Base-by-base conservation (phyloP, 2,113 vertebrate genomes). In the Chionis minor region DNA sequence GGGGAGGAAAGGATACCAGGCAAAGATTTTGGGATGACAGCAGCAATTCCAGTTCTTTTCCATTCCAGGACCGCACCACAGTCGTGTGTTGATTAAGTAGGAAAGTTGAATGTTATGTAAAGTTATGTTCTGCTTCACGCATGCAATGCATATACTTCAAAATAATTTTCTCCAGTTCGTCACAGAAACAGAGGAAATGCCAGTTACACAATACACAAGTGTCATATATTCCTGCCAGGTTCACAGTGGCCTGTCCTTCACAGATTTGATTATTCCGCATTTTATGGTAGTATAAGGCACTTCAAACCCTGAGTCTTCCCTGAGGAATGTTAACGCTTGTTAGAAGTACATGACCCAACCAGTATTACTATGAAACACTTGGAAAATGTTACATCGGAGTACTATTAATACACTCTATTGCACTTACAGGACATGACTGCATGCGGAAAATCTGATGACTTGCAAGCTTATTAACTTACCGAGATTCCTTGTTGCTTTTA, bases 351-450 rank as follows among this genome's bases (percentile, higher is more conserved):
- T 65, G 88, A 92, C 81, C 96, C 90, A 96, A 73, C 84, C 45
- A 61, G 78, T 23, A 63, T 47, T 87, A 90, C 71, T 90, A 67
- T 62, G 92, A 96, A 98, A 96, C 95, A 73, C 81, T 91, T 96
- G 95, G 92, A 83, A 96, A 97, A 94, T 89, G 77, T 93, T 67
- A 84, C 86, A 72, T 93, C 6, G 23, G 90, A 96, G 96, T 84
- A 77, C 73, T 96, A 94, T 93, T 96, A 96, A 87, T 92, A 63
- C 83, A 95, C 69, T 79, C 56, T 73, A 38, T 32, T 94, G 86
- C 81, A 80, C 61, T 90, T 94, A 80, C 12, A 95, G 79, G 85
- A 85, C 73, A 83, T 49, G 75, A 82, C 71, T 65, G 58, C 26
- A 35, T 78, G 88, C 2, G 90, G 90, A 96, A 94, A 94, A 91